Percentiles rank a stretch among this genome's conserved stretches.
phyloP scores from a whole-genome alignment of 2,797 vertebrate species.

The Sebastes vulpes region DNA sequence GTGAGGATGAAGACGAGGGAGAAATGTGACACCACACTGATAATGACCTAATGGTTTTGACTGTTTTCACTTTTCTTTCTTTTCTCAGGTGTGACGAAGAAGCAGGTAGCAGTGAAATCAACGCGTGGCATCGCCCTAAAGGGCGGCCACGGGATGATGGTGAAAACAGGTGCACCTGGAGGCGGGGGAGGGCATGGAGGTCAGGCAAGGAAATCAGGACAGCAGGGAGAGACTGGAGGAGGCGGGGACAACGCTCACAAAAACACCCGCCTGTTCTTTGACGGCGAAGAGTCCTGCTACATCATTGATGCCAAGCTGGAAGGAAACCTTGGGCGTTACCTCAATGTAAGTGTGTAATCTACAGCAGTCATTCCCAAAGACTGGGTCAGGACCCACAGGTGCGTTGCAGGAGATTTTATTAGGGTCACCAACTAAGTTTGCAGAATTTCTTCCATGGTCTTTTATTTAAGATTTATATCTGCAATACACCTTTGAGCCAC shows the following conservation, averaged over 20 bases:
- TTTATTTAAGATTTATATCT: too few relatives aligned
- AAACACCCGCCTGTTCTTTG: slow-evolving; percentile 94
- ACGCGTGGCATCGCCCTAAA: slow-evolving; percentile 95
- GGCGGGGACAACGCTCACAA: slow-evolving; percentile 83
- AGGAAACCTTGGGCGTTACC: slow-evolving; percentile 96
- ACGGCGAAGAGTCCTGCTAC: slow-evolving; percentile 97
- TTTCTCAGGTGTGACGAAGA: slow-evolving; percentile 88
- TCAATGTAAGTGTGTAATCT: slow-evolving; percentile 88
- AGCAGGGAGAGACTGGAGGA: slow-evolving; percentile 78
- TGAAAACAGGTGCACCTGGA: slow-evolving; percentile 87
- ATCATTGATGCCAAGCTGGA: slow-evolving; percentile 99
- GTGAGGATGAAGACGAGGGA: slow-evolving; percentile 46
- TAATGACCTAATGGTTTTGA: background rate
- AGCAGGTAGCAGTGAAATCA: slow-evolving; percentile 97
- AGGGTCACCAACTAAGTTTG: too few relatives aligned
- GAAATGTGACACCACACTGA: background rate
- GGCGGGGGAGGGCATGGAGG: slow-evolving; percentile 79
- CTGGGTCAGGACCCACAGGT: too few relatives aligned
- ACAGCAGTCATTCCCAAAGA: background rate
- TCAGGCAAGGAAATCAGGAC: slow-evolving; percentile 80
- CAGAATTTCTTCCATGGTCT: too few relatives aligned
- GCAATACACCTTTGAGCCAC: too few relatives aligned
- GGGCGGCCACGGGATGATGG: slow-evolving; percentile 91
- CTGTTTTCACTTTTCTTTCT: background rate
- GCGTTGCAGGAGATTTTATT: too few relatives aligned